Percentiles rank a stretch among this genome's conserved stretches.
phyloP scores from a whole-genome alignment of 2,113 vertebrate genomes.

The Thryonomys swinderianus region DNA sequence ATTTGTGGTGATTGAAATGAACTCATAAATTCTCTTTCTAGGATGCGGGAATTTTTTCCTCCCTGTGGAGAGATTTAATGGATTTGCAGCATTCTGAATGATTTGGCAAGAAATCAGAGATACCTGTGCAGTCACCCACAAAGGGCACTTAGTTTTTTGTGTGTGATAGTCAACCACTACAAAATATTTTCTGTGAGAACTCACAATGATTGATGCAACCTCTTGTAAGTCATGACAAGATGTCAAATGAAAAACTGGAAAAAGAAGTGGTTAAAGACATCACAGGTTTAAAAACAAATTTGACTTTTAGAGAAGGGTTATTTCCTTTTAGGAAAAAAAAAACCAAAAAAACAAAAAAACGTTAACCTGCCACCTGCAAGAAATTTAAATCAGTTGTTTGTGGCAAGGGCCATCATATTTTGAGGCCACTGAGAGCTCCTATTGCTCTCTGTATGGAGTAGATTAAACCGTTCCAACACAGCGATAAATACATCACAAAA shows the following conservation, averaged over 20 bases:
- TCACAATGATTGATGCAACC: conserved; percentile 62
- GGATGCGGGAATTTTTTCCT: conserved; percentile 73
- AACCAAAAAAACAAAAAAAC: no score
- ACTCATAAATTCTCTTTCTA: conserved; percentile 81
- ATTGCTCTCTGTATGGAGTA: conserved; percentile 60
- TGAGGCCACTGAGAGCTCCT: conserved; percentile 54
- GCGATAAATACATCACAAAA: conserved; percentile 67
- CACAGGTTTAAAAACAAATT: conserved; percentile 71
- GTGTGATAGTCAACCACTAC: conserved; percentile 64
- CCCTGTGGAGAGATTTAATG: conserved; percentile 73
- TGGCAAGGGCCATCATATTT: conserved; percentile 66
- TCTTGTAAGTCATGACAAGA: conserved; percentile 46
- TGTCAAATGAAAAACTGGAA: conserved; percentile 77
- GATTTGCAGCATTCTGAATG: conserved; percentile 72
- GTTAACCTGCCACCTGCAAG: conserved; percentile 59
- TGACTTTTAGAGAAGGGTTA: conserved; percentile 74
- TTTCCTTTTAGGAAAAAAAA: conserved; percentile 69
- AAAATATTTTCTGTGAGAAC: conserved; percentile 60
- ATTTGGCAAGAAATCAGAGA: conserved; percentile 73
- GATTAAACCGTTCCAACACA: conserved; percentile 60
- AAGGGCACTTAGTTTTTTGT: conserved; percentile 71
- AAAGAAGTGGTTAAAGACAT: conserved; percentile 73
- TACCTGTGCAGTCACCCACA: conserved; percentile 60
- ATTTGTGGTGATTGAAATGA: conserved; percentile 80
- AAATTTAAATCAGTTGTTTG: conserved; percentile 75